Evolutionary conservation across 2,113 vertebrate genomes (phyloP), one percentile per base, ranked within the genome.

Genomic region (Etheostoma cragini): DNA sequence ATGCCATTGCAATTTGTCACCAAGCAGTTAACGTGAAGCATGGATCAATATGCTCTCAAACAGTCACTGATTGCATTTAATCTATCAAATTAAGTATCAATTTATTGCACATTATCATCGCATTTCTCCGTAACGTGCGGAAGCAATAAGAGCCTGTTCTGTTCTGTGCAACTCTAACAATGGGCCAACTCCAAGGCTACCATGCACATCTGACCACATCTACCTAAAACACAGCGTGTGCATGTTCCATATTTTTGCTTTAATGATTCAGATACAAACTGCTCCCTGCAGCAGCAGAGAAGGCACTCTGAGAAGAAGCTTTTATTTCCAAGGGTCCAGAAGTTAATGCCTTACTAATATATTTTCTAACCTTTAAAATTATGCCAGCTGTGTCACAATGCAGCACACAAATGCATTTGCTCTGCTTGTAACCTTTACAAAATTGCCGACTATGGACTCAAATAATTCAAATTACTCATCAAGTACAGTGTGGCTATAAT

Each of bases 351-450:
- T 83, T 83, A 86, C 89, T 83, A 81, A 87, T 90, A 91, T 91
- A 87, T 92, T 88, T 90, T 78, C 67, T 88, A 88, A 94, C 90
- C 91, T 92, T 93, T 90, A 88, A 85, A 87, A 88, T 81, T 76
- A 90, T 85, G 85, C 82, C 80, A 86, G 68, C 79, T 91, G 82
- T 85, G 85, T 84, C 78, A 81, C 69, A 65, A 38, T 62, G 61
- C 80, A 67, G 78, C 80, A 81, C 78, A 88, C 71, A 88, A 90
- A 88, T 76, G 77, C 76, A 65, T 78, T 54, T 83, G 85, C 74
- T 78, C 77, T 49, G 67, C 52, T n/a, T 50, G 80, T 81, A 91
- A 92, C 90, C 90, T 92, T 93, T 93, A 75, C 80, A 89, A 90
- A 89, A 87, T 88, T 87, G 82, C 83, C 84, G 64, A 87, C 80